Conservation (phyloP, 2,113 vertebrate species). For the Entomyzon cyanotis region DNA sequence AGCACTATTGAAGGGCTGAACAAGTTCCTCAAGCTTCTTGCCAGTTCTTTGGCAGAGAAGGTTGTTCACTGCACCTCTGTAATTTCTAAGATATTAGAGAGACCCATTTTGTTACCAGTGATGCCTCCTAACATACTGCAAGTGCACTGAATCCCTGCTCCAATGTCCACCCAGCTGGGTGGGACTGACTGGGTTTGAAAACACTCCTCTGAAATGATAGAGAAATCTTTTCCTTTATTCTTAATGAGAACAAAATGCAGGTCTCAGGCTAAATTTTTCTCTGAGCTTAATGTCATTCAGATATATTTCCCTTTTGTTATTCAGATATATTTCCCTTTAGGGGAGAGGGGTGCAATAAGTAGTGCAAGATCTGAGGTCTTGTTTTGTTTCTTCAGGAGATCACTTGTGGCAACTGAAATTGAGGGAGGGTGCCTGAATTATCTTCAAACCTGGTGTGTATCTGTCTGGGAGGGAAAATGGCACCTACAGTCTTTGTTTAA, state of each 20-base stretch:
- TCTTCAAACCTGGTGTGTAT: fast-evolving
- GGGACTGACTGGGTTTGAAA: not conserved
- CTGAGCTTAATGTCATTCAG: not conserved
- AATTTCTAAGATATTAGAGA: not conserved
- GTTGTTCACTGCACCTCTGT: not conserved
- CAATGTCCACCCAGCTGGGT: not conserved
- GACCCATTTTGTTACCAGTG: not conserved
- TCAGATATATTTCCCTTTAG: not conserved
- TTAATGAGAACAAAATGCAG: not conserved
- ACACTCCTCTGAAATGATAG: not conserved
- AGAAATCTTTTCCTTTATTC: not conserved
- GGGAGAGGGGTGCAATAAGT: not conserved
- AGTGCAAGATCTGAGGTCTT: not conserved
- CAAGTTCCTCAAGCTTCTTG: not conserved
- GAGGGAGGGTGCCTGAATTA: not conserved
- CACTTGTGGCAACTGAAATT: not conserved
- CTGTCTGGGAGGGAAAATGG: not conserved
- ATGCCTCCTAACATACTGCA: not conserved
- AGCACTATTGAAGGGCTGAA: not conserved
- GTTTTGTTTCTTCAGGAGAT: not conserved
- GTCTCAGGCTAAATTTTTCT: not conserved
- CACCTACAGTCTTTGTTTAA: not conserved
- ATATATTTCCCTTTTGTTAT: not conserved
- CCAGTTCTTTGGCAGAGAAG: not conserved
- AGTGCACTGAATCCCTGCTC: not conserved